These are phyloP conservation scores for Leptonema lineaticorne DNA, from an alignment of 1,140 invertebrate species.

Conservation along the genomic window DNA sequence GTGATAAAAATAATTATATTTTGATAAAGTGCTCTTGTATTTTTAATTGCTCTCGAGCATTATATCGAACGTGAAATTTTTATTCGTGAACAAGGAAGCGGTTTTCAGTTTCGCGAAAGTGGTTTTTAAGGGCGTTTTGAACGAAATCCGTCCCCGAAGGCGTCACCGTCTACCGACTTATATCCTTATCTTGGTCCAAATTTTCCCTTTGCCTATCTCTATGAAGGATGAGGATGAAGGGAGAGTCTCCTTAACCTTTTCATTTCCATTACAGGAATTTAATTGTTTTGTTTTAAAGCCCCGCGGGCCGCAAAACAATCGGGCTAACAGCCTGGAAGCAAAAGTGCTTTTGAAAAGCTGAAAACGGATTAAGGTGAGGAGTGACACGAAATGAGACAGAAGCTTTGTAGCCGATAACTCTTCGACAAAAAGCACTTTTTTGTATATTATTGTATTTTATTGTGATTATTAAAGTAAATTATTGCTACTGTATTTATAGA, in stretches of 20 bases:
- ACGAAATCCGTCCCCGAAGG: neutral
- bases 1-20: no score
- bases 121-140: neutral
- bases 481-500: no score
- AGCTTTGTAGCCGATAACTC: constrained; percentile 9
- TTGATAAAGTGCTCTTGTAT: neutral
- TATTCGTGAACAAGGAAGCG: neutral
- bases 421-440: neutral
- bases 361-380: constrained; percentile 31
- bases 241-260: constrained; percentile 38
- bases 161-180: constrained; percentile 22
- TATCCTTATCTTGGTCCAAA: constrained; percentile 34
- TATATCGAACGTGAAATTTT: neutral
- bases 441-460: neutral
- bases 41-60: neutral
- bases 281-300: constrained; percentile 41
- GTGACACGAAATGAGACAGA: neutral
- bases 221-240: no score
- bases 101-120: neutral
- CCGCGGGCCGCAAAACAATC: constrained; percentile 32
- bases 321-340: constrained; percentile 37
- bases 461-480: no score
- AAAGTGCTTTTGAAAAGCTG: constrained; percentile 33
- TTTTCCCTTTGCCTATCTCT: constrained; percentile 20
- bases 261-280: constrained; percentile 40